Conservation (phyloP, 2,888 invertebrate genomes). For the Melinaea menophilus region DNA sequence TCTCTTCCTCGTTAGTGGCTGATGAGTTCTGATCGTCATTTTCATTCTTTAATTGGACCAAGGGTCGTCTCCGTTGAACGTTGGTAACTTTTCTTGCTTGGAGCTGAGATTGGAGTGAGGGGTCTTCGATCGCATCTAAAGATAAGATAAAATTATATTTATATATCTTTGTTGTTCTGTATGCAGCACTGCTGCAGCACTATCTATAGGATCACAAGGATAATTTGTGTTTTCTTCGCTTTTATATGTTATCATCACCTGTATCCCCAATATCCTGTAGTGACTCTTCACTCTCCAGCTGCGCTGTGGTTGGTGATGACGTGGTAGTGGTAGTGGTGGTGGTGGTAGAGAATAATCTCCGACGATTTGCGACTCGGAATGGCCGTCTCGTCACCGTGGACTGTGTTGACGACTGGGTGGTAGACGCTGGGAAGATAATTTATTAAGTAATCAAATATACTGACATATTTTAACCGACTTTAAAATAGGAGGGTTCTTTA, state of each 20-base stretch:
- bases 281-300: slow-evolving; percentile 55
- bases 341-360: slow-evolving; percentile 41
- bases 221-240: no score
- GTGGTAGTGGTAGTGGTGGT: slow-evolving; percentile 39
- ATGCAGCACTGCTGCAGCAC: no score
- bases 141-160: no score
- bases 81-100: slow-evolving; percentile 45
- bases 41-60: slow-evolving; percentile 54
- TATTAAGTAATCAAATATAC: no score
- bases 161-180: not conserved
- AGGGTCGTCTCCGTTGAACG: slow-evolving; percentile 57
- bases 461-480: no score
- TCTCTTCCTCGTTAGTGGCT: slow-evolving; percentile 67
- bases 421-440: slow-evolving; percentile 28
- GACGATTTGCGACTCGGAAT: slow-evolving; percentile 60
- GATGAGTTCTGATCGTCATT: slow-evolving; percentile 60
- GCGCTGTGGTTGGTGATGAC: slow-evolving; percentile 39
- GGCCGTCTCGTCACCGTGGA: slow-evolving; percentile 45
- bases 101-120: slow-evolving; percentile 44
- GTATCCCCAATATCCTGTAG: slow-evolving; percentile 60
- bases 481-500: no score
- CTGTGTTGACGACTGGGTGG: slow-evolving; percentile 32
- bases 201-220: no score
- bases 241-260: slow-evolving; percentile 37
- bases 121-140: slow-evolving; percentile 61